Evolutionary conservation across 2,113 vertebrate genomes (phyloP), one percentile per base, ranked within the genome.

Genomic region (Hydrolagus affinis): DNA sequence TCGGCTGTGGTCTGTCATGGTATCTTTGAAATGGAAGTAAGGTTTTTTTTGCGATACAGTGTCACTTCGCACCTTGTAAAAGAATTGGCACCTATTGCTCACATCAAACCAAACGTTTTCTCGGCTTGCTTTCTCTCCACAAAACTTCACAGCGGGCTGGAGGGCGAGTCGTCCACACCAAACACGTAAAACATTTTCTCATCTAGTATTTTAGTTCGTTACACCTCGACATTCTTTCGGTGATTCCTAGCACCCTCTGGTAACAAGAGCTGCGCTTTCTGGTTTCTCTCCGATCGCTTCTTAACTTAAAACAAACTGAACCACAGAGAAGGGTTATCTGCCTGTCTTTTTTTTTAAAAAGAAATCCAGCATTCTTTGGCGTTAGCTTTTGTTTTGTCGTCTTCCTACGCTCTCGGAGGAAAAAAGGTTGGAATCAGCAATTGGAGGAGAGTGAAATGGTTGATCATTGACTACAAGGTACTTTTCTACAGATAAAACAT

Each of bases 381-480:
- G 25, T 66, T 66, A 83, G 60, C 44, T 44, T 66, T 66, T 78
- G 57, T 75, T 32, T 19, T 75, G 73, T 25, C 60, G 66, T 19
- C 60, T 32, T 83, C 62, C 15, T 83, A 66, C 57, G 60, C 64
- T 66, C 60, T 32, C 70, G 59, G 74, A 88, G 86, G 90, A 90
- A 90, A 87, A 87, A 89, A 94, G 86, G 87, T 90, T 88, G 86
- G 89, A 90, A 92, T 98, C 96, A 97, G 96, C 96, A 93, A 91
- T 96, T 97, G 92, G 86, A 89, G 90, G 93, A 93, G 94, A 92
- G 96, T 96, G 93, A 94, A 93, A 93, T 90, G 91, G 95, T 96
- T 94, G 96, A 96, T 96, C 94, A 96, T 97, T 97, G 96, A 93
- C 95, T 94, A 93, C 93, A 83, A 89, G 92, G 89, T 88, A 88